Base-by-base conservation (phyloP, 1,140 invertebrate species). In the Acromyrmex charruanus region DNA sequence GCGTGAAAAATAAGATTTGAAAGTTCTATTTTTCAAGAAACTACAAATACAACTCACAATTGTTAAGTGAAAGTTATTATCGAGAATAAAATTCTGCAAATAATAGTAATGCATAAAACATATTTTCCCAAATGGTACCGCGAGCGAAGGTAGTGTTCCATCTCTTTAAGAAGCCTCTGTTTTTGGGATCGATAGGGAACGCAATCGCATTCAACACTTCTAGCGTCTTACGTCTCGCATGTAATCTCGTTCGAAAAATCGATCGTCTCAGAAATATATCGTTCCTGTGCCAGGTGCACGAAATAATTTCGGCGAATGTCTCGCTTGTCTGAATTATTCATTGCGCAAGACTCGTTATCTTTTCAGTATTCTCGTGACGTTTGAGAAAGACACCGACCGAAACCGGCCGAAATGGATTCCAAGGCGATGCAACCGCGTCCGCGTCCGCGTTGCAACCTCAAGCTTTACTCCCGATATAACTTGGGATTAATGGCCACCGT, bases 401-500 rank as follows among this genome's bases (percentile, higher is more conserved):
- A 68, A 74, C 31, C 72, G 12, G 25, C n/a, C 25, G 74, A 65
- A 82, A 88, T 25, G 4, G 77, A 72, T 80, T 79, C 49, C 53
- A n/a, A 28, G 59, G 12, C n/a, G 39, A 53, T 35, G 61, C 25
- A 77, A 49, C n/a, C 49, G 55, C 68, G 51, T 65, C n/a, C 49
- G 55, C 68, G 51, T 65, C 4, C n/a, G 31, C 91, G 44, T 53
- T 90, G 91, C 93, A 92, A 93, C 88, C 71, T 88, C 87, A 84
- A 91, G 91, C 91, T 92, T 93, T 94, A 93, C 92, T 93, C 86
- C 82, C 85, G 90, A 93, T 93, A 93, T 92, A 92, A 92, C 89
- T 90, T 66, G 85, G 87, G 90, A 92, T 93, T 92, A 94, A 93
- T 91, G 90, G 91, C 86, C 82, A 90, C 88, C 89, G 88, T 92